These are phyloP conservation scores for Monodelphis domestica DNA, from an alignment of 2,797 vertebrate genomes.

Conservation along the genomic window DNA sequence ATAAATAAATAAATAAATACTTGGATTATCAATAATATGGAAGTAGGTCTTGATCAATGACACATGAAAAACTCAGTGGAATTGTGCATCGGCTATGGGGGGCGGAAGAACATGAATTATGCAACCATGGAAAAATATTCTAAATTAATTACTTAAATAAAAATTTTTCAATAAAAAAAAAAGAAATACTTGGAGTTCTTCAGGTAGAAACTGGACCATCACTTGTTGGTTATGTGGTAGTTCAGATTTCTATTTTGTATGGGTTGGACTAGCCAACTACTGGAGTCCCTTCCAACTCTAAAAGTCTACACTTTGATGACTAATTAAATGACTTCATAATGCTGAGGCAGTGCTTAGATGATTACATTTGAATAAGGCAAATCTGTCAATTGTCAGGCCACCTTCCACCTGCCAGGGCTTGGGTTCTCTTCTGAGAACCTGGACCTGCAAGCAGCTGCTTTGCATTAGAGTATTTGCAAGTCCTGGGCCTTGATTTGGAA, in stretches of 20 bases:
- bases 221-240: not conserved
- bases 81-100: no score
- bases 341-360: not conserved
- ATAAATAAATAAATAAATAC: no score
- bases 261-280: not conserved
- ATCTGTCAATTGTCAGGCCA: not conserved
- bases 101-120: no score
- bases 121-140: no score
- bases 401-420: not conserved
- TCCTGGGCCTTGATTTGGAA: slow-evolving; percentile 30
- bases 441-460: not conserved
- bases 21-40: no score
- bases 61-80: no score
- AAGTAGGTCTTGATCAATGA: no score
- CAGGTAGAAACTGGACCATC: not conserved
- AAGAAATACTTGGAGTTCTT: not conserved
- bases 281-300: not conserved
- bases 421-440: not conserved
- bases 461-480: not conserved
- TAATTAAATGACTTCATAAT: not conserved
- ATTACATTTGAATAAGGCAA: not conserved
- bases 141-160: no score
- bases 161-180: no score
- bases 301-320: not conserved
- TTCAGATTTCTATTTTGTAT: not conserved